Percentiles rank a stretch among this genome's conserved stretches.
Evolutionary conservation across 2,888 invertebrate genomes (phyloP).

Genomic region (Tenodera sinensis): DNA sequence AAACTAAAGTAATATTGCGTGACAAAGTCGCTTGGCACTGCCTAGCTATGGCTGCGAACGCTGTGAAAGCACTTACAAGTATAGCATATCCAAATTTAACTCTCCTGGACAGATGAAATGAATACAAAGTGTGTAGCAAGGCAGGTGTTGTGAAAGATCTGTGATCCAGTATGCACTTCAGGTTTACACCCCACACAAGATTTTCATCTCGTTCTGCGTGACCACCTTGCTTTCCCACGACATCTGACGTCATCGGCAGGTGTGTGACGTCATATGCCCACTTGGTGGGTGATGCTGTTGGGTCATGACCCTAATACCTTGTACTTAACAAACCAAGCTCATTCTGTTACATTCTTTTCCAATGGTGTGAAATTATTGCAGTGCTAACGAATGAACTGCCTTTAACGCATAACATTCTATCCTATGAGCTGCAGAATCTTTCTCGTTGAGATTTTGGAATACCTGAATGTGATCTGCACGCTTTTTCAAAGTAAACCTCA

Average conservation of each 20-base stretch:
- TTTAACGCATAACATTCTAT: too few relatives aligned
- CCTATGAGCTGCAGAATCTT: too few relatives aligned
- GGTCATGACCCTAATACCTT: not conserved
- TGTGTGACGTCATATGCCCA: not conserved
- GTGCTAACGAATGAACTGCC: too few relatives aligned
- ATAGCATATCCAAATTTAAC: not conserved
- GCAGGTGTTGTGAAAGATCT: not conserved
- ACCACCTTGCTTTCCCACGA: not conserved
- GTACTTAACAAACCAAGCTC: not conserved
- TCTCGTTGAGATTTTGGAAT: too few relatives aligned
- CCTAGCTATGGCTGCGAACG: too few relatives aligned
- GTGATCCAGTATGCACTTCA: not conserved
- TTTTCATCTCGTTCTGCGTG: not conserved
- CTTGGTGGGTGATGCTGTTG: not conserved
- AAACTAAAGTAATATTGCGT: too few relatives aligned
- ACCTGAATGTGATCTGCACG: too few relatives aligned
- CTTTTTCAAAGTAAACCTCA: too few relatives aligned
- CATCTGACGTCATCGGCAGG: not conserved
- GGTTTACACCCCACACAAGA: not conserved
- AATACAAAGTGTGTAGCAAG: not conserved
- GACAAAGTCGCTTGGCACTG: too few relatives aligned
- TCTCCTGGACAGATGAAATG: not conserved
- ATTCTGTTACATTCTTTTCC: not conserved
- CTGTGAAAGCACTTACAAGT: too few relatives aligned
- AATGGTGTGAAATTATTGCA: not conserved